Percentiles rank a stretch among this genome's conserved stretches.
These are phyloP conservation scores for Basileuterus tristriatus DNA, from an alignment of 2,797 vertebrate genomes.

Conservation along the genomic window DNA sequence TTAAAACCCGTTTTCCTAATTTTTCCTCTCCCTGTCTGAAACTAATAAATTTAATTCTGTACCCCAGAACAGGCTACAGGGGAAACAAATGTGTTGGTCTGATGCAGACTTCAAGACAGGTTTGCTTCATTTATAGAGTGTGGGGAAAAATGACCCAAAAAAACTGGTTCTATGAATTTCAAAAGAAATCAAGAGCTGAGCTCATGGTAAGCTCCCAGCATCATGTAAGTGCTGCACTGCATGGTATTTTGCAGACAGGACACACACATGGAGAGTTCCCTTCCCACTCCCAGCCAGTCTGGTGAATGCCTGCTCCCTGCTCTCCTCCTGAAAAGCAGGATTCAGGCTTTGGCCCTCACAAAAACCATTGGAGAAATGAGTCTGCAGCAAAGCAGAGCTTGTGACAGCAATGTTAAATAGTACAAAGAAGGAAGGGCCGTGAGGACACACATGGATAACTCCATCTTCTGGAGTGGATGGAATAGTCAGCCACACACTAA, in stretches of 20 bases:
- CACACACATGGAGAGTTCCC: fast-evolving
- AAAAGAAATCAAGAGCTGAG: not conserved
- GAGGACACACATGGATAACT: not conserved
- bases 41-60: not conserved
- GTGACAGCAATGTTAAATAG: not conserved
- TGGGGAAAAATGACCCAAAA: not conserved
- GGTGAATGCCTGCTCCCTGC: not conserved
- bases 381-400: not conserved
- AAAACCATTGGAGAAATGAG: not conserved
- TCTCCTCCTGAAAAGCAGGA: not conserved
- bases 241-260: not conserved
- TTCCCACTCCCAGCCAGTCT: not conserved
- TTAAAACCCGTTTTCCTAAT: not conserved
- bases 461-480: not conserved
- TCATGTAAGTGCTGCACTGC: not conserved
- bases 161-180: not conserved
- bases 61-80: not conserved
- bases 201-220: not conserved
- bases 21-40: not conserved
- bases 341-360: not conserved
- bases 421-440: not conserved
- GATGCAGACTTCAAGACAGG: not conserved
- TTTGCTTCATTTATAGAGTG: not conserved
- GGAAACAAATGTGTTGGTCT: not conserved
- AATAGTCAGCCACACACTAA: constrained; percentile 31